Evolutionary conservation across 2,113 vertebrate genomes (phyloP).

Genomic region (Ondatra zibethicus): DNA sequence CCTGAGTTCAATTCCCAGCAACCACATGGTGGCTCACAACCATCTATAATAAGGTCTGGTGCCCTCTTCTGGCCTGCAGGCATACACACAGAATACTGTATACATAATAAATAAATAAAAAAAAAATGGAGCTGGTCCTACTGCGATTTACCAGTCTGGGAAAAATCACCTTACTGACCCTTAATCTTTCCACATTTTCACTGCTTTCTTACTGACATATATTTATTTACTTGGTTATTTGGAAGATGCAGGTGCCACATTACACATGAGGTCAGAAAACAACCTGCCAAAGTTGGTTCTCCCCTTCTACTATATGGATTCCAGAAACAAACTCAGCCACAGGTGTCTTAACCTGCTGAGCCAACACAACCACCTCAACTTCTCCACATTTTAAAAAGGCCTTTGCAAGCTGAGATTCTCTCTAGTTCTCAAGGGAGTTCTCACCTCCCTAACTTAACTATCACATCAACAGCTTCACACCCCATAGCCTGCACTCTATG

Average conservation of each 20-base stretch:
- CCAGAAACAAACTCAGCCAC: neutral
- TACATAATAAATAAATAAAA: too few species aligned
- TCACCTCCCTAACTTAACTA: neutral
- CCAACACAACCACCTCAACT: neutral
- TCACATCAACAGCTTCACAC: constrained; percentile 34
- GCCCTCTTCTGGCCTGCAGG: too few species aligned
- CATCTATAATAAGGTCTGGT: too few species aligned
- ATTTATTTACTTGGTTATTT: neutral
- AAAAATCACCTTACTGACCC: neutral
- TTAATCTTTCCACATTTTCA: neutral
- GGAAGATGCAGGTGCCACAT: neutral
- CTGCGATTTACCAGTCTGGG: neutral
- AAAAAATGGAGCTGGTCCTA: neutral
- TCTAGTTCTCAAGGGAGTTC: neutral
- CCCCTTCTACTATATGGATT: neutral
- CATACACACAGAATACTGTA: too few species aligned
- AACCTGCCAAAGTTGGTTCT: neutral
- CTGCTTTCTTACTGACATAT: neutral
- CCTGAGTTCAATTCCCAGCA: too few species aligned
- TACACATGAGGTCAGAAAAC: neutral
- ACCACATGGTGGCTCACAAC: too few species aligned
- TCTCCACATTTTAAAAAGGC: neutral
- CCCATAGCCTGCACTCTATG: neutral
- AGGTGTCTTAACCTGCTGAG: neutral
- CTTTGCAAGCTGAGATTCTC: constrained; percentile 11